Evolutionary conservation across 2,797 vertebrate species (phyloP).

Genomic region (Meda fulgida): DNA sequence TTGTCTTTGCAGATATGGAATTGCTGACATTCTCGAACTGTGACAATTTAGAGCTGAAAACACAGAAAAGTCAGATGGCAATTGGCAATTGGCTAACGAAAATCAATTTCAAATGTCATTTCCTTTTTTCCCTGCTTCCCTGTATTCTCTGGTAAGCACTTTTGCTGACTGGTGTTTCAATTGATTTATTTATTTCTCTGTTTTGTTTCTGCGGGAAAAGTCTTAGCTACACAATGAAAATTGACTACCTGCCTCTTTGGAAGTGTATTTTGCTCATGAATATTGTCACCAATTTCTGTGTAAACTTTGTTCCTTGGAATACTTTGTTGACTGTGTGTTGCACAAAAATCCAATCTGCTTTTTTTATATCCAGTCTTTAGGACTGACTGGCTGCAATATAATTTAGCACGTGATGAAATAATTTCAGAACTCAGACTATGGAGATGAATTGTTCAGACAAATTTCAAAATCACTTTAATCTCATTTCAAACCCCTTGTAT

Average conservation of each 20-base stretch:
- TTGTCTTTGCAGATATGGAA: constrained; percentile 12
- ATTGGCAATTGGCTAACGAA: constrained; percentile 10
- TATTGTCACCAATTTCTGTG: background rate
- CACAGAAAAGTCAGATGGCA: constrained; percentile 13
- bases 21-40: constrained; percentile 17
- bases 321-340: constrained; percentile 9
- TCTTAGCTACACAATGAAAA: constrained; percentile 12
- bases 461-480: background rate
- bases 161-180: constrained; percentile 25
- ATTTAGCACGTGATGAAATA: background rate
- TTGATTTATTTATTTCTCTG: constrained; percentile 25
- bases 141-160: constrained; percentile 13
- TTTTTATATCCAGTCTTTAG: background rate
- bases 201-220: background rate
- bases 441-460: background rate
- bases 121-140: background rate
- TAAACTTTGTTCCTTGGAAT: background rate
- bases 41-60: constrained; percentile 24
- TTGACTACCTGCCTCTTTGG: constrained; percentile 1
- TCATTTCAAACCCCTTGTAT: background rate
- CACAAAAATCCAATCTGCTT: background rate
- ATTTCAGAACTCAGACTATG: background rate
- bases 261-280: constrained; percentile 5
- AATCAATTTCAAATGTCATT: constrained; percentile 43
- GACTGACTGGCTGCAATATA: background rate